Evolutionary conservation across 1,140 invertebrate species (phyloP).

Genomic region (Drosophila gunungcola): DNA sequence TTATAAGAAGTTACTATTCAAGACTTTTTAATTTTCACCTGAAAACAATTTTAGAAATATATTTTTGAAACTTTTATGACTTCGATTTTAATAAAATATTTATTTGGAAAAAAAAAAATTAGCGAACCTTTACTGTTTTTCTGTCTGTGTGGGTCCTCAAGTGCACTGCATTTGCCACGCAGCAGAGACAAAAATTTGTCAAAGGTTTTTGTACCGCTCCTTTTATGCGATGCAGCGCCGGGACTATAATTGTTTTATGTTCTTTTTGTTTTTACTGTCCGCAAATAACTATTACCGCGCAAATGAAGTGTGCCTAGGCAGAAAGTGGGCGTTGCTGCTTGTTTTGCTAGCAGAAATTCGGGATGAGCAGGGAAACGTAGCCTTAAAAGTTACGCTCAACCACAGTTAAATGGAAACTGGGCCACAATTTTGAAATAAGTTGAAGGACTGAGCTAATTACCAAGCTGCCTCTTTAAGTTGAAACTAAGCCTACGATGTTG

Average conservation of each 20-base stretch:
- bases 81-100: too few relatives aligned
- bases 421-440: slow-evolving; percentile 21
- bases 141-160: slow-evolving; percentile 29
- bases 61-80: too few relatives aligned
- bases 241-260: slow-evolving; percentile 82
- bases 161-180: slow-evolving; percentile 30
- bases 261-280: slow-evolving; percentile 66
- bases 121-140: slow-evolving; percentile 10
- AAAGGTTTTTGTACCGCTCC: slow-evolving; percentile 57
- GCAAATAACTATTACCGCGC: slow-evolving; percentile 68
- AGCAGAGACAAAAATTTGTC: slow-evolving; percentile 62
- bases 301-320: slow-evolving; percentile 68
- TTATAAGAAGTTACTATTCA: too few relatives aligned
- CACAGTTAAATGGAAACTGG: slow-evolving; percentile 28
- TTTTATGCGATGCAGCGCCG: slow-evolving; percentile 68
- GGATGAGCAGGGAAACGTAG: not conserved
- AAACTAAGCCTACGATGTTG: slow-evolving; percentile 9
- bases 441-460: slow-evolving; percentile 39
- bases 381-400: slow-evolving; percentile 16
- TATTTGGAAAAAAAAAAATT: not conserved
- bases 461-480: not conserved
- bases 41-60: too few relatives aligned
- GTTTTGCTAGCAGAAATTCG: slow-evolving; percentile 1
- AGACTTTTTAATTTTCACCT: too few relatives aligned
- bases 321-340: slow-evolving; percentile 32